Evolutionary conservation across 2,888 invertebrate species (phyloP).

Genomic region (Argyresthia goedartella): DNA sequence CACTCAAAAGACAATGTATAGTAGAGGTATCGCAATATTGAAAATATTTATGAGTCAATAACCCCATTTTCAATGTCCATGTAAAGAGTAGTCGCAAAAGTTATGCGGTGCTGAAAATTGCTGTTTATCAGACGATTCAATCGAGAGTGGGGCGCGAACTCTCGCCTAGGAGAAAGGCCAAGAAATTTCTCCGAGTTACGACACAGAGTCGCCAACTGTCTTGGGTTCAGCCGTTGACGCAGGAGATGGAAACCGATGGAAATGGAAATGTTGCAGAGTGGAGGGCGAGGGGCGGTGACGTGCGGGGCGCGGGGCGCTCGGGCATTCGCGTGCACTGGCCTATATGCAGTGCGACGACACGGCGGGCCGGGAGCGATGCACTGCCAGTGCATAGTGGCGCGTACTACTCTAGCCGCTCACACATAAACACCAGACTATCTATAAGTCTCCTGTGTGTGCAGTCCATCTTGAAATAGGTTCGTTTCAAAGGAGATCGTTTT

Average conservation of each 20-base stretch:
- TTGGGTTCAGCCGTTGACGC: constrained; percentile 26
- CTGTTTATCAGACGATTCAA: constrained; percentile 16
- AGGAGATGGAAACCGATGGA: constrained; percentile 45
- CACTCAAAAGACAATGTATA: no score
- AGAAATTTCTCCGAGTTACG: constrained; percentile 51
- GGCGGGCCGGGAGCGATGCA: constrained; percentile 69
- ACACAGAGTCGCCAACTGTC: constrained; percentile 30
- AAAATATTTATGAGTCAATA: no score
- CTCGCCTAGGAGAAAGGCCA: constrained; percentile 40
- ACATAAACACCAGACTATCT: constrained; percentile 29
- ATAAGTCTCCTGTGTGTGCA: constrained; percentile 28
- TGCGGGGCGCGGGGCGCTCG: constrained; percentile 32
- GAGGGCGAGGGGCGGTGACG: constrained; percentile 20
- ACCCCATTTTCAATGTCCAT: no score
- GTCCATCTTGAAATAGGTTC: constrained; percentile 44
- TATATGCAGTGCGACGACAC: constrained; percentile 71
- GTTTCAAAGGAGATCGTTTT: constrained; percentile 46
- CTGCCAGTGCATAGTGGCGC: constrained; percentile 58
- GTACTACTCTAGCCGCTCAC: constrained; percentile 53
- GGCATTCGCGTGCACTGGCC: constrained; percentile 69
- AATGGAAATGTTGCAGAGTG: constrained; percentile 65
- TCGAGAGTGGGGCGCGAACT: constrained; percentile 16
- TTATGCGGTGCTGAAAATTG: no score
- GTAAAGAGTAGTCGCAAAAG: no score
- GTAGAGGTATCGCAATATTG: no score